Conservation (phyloP, 2,113 vertebrate species). For the Girardinichthys multiradiatus region DNA sequence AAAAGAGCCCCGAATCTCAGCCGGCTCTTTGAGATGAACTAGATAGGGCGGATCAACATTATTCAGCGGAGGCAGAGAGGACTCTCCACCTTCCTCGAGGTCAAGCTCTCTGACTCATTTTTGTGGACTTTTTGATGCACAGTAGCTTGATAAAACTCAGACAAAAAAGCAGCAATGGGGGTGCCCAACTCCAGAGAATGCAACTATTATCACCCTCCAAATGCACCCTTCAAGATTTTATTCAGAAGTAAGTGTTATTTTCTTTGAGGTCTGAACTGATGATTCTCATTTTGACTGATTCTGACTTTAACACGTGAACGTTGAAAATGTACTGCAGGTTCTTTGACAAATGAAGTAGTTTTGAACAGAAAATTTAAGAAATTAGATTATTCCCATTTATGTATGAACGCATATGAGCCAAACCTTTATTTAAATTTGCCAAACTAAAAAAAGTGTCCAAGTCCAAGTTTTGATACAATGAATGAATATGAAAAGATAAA, state of each 20-base stretch:
- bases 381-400: too few relatives aligned
- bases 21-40: neutral
- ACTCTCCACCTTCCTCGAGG: conserved; percentile 8
- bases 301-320: neutral
- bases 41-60: conserved; percentile 16
- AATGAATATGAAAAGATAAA: too few relatives aligned
- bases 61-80: neutral
- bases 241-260: conserved; percentile 73
- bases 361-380: too few relatives aligned
- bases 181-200: conserved; percentile 79
- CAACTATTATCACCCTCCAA: conserved; percentile 63
- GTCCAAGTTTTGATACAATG: too few relatives aligned
- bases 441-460: too few relatives aligned
- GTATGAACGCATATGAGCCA: too few relatives aligned
- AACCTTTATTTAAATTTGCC: too few relatives aligned
- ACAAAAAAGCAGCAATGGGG: conserved; percentile 68
- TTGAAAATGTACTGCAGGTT: too few relatives aligned
- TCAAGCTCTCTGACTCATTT: neutral
- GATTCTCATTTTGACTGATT: neutral
- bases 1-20: conserved; percentile 8
- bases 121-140: conserved; percentile 34
- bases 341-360: too few relatives aligned
- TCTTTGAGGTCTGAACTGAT: neutral
- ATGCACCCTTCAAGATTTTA: conserved; percentile 64
- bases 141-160: conserved; percentile 19